Percentiles rank a stretch among this genome's conserved stretches.
Conservation (phyloP, 2,113 vertebrate genomes). For the Sturnira hondurensis region DNA sequence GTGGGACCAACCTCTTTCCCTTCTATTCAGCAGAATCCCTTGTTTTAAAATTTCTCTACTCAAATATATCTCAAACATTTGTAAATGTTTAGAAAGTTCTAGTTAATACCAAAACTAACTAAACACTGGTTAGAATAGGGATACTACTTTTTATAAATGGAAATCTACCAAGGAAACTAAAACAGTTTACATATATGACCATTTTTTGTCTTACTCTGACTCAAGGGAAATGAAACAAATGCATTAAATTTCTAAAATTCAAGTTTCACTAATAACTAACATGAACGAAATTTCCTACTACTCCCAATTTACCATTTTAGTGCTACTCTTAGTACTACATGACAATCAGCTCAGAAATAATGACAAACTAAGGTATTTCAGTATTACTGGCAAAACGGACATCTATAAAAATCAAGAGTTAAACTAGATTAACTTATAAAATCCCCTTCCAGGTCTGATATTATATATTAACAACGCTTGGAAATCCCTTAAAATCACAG, state of each 20-base stretch:
- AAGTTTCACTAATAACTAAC: slow-evolving; percentile 1
- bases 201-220: neutral
- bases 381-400: neutral
- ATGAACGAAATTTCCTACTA: neutral
- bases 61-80: neutral
- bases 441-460: slow-evolving; percentile 37
- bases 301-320: neutral
- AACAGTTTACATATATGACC: neutral
- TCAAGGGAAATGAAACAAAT: neutral
- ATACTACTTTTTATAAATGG: neutral
- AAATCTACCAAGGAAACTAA: slow-evolving; percentile 8
- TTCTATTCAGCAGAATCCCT: neutral
- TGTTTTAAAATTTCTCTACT: slow-evolving; percentile 14
- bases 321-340: neutral
- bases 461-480: slow-evolving; percentile 3
- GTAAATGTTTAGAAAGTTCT: neutral
- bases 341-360: slow-evolving; percentile 17
- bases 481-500: slow-evolving; percentile 59
- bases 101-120: slow-evolving; percentile 24
- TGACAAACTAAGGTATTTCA: neutral
- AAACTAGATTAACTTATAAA: slow-evolving; percentile 31
- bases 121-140: neutral
- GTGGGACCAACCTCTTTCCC: neutral
- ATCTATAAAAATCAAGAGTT: slow-evolving; percentile 32
- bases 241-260: neutral